Conservation (phyloP, 2,888 invertebrate species). For the Dyspetes luteomarginatus region DNA sequence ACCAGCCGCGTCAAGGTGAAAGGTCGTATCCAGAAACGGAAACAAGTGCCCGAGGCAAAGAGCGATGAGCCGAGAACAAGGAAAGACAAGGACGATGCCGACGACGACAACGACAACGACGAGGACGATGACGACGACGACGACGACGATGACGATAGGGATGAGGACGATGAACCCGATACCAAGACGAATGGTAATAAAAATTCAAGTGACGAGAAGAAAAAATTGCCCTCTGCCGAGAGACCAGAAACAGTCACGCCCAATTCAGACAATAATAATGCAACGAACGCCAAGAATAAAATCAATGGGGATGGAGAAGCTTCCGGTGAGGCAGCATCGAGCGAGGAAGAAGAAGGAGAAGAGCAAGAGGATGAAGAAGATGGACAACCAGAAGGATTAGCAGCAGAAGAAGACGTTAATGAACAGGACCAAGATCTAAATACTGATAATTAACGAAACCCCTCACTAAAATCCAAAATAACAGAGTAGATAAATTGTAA, state of each 20-base stretch:
- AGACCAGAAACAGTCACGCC: slow-evolving; percentile 39
- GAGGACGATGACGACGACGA: slow-evolving; percentile 6
- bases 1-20: slow-evolving; percentile 49
- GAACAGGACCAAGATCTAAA: slow-evolving; percentile 21
- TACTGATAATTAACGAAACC: not conserved
- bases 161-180: slow-evolving; percentile 42
- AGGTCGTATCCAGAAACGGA: slow-evolving; percentile 54
- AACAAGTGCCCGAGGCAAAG: slow-evolving; percentile 30
- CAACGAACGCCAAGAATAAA: slow-evolving; percentile 23
- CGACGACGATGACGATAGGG: slow-evolving; percentile 32
- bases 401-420: slow-evolving; percentile 8
- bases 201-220: slow-evolving; percentile 44
- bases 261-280: slow-evolving; percentile 29
- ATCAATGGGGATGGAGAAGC: slow-evolving; percentile 28
- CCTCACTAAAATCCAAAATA: not conserved
- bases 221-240: slow-evolving; percentile 46
- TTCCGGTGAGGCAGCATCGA: slow-evolving; percentile 47
- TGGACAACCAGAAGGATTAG: slow-evolving; percentile 19
- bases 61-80: slow-evolving; percentile 36
- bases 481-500: not conserved
- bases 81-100: slow-evolving; percentile 17
- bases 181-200: slow-evolving; percentile 18
- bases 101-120: slow-evolving; percentile 20
- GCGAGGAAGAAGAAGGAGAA: slow-evolving; percentile 50
- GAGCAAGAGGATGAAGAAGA: slow-evolving; percentile 21